phyloP scores from a whole-genome alignment of 2,113 vertebrate species.

The Seriola rivoliana region DNA sequence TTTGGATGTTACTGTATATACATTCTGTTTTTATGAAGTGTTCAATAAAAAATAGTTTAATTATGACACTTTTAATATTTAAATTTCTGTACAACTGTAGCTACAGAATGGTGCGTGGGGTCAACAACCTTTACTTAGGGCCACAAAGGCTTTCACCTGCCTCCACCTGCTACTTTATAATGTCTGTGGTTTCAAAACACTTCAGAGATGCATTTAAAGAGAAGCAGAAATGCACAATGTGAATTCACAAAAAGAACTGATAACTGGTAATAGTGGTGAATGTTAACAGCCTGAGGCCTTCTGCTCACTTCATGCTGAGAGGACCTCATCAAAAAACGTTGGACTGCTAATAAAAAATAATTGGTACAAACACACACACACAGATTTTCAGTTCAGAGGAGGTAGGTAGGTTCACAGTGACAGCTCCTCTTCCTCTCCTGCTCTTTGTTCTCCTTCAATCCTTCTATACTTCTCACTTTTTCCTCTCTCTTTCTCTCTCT shows the following conservation, averaged over 20 bases:
- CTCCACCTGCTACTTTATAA: not conserved
- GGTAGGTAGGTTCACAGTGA: not conserved
- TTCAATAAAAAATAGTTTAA: not conserved
- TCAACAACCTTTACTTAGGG: not conserved
- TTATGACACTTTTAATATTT: not conserved
- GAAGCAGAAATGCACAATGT: not conserved
- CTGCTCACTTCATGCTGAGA: not conserved
- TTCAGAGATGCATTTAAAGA: no score
- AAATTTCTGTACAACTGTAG: not conserved
- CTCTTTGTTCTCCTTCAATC: conserved; percentile 30
- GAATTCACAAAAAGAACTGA: not conserved
- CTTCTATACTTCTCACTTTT: not conserved
- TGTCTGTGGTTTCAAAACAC: not conserved
- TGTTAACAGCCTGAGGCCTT: not conserved
- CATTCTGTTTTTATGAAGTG: not conserved
- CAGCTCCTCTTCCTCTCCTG: conserved; percentile 15
- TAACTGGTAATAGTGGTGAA: no score
- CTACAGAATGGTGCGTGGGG: not conserved
- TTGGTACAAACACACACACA: not conserved
- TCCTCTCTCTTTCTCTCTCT: not conserved
- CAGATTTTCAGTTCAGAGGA: not conserved
- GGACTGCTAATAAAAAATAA: not conserved
- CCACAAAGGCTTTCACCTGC: not conserved
- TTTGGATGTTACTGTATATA: not conserved
- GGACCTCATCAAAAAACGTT: not conserved